Conservation (phyloP, 2,113 vertebrate species). For the Engraulis encrasicolus region DNA sequence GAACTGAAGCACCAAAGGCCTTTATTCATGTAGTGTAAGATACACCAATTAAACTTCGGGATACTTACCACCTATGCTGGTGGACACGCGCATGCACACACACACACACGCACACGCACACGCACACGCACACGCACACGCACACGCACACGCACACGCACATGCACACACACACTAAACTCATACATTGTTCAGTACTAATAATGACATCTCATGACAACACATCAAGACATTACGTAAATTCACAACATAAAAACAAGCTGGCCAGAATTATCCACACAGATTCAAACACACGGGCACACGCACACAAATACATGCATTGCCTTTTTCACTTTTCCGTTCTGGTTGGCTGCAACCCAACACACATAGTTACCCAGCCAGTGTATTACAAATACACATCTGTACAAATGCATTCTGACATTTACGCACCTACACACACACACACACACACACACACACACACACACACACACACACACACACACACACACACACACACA, state of each 20-base stretch:
- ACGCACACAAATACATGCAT: conserved; percentile 30
- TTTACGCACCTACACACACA: conserved; percentile 3
- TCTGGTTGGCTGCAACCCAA: conserved; percentile 73
- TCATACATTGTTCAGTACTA: background rate
- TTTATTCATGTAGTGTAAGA: background rate
- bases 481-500: too few species aligned
- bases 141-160: conserved; percentile 51
- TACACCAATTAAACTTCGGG: background rate
- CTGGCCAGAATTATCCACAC: conserved; percentile 42
- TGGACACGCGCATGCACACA: conserved; percentile 46
- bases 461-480: too few species aligned
- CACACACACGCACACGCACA: conserved; percentile 50
- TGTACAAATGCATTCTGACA: conserved; percentile 4
- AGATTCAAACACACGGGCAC: background rate
- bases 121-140: conserved; percentile 48
- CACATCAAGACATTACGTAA: background rate
- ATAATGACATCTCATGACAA: background rate
- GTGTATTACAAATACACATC: background rate
- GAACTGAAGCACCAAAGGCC: background rate
- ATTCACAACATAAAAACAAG: conserved; percentile 62
- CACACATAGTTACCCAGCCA: conserved; percentile 53
- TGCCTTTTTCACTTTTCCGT: conserved; percentile 66
- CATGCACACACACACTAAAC: conserved; percentile 38
- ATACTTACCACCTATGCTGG: background rate
- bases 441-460: background rate